phyloP scores from a whole-genome alignment of 1,140 invertebrate genomes.

The Rhopalosiphum padi region DNA sequence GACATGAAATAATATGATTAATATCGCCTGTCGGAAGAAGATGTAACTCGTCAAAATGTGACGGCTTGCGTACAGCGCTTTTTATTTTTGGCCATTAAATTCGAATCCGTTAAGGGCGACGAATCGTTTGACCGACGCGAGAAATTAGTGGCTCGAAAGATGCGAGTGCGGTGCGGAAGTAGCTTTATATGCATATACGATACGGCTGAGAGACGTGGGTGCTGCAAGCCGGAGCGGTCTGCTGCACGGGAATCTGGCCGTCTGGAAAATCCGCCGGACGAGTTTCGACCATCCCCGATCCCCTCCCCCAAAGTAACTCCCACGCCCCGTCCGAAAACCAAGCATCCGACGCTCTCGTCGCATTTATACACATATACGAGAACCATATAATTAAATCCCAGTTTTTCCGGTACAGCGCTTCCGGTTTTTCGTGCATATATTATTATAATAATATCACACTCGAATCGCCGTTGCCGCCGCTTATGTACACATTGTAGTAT shows the following conservation, averaged over 20 bases:
- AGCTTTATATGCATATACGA: not conserved
- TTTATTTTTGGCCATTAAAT: not conserved
- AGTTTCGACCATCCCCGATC: not conserved
- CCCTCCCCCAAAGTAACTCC: not conserved
- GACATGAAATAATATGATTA: not conserved
- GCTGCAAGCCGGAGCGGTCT: not conserved
- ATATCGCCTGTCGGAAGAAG: not conserved
- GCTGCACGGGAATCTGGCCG: not conserved
- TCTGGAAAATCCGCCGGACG: constrained; percentile 24
- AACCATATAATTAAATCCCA: constrained; percentile 40
- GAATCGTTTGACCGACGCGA: not conserved
- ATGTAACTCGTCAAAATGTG: not conserved
- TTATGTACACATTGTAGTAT: not conserved
- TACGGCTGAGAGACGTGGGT: no score
- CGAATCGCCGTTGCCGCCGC: not conserved
- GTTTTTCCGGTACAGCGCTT: constrained; percentile 33
- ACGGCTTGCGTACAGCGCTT: not conserved
- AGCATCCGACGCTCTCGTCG: not conserved
- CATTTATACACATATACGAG: not conserved
- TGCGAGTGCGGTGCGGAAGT: not conserved
- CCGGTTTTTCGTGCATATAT: not conserved
- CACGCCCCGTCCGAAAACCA: no score
- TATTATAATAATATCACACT: not conserved
- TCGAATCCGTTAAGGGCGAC: not conserved
- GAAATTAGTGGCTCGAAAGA: constrained; percentile 25